Evolutionary conservation across 1,140 invertebrate genomes (phyloP).

Genomic region (Drosophila guanche): DNA sequence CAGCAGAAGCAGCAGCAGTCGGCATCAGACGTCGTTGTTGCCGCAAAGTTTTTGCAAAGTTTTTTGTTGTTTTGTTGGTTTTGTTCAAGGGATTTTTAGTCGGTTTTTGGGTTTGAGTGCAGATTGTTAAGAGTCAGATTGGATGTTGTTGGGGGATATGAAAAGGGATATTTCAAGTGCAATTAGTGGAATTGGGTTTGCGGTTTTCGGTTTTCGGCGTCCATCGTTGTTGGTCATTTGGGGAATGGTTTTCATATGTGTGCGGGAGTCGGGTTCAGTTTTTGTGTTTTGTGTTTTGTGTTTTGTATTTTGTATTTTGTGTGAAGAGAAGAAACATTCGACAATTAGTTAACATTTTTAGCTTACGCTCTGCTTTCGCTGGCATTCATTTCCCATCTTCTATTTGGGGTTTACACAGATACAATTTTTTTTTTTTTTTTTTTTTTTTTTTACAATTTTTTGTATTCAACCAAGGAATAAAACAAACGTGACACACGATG

Average conservation of each 20-base stretch:
- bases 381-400: constrained; percentile 18
- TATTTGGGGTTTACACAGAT: constrained; percentile 1
- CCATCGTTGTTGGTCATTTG: constrained; percentile 60
- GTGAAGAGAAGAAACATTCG: constrained; percentile 63
- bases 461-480: constrained; percentile 20
- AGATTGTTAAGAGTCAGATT: constrained; percentile 36
- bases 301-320: constrained; percentile 31
- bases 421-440: constrained; percentile 14
- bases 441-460: constrained; percentile 1
- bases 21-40: constrained; percentile 8
- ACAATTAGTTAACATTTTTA: constrained; percentile 75
- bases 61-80: constrained; percentile 40
- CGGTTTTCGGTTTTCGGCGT: constrained; percentile 52
- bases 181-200: constrained; percentile 82
- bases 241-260: constrained; percentile 31
- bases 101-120: constrained; percentile 41
- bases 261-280: constrained; percentile 22
- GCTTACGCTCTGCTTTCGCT: constrained; percentile 15
- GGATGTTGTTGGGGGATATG: constrained; percentile 48
- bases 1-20: constrained; percentile 20
- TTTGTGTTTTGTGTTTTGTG: constrained; percentile 31
- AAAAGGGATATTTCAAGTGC: constrained; percentile 80
- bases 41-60: constrained; percentile 70
- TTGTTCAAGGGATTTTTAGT: constrained; percentile 18
- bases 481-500: constrained; percentile 31